Base-by-base conservation (phyloP, 2,888 invertebrate species). In the Automeris io region DNA sequence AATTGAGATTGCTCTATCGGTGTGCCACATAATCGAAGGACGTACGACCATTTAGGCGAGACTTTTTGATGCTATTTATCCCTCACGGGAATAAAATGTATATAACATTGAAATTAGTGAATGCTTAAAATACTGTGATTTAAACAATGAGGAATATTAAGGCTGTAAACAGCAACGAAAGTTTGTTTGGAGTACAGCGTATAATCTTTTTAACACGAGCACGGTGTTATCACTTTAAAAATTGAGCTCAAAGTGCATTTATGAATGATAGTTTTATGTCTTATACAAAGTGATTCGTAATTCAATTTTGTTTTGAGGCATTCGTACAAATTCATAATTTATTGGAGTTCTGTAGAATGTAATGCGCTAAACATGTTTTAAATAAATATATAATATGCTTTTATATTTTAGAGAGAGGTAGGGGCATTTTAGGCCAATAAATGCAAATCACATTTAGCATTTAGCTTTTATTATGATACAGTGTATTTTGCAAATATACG, bases 131-230 rank as follows among this genome's bases (percentile, higher is more conserved):
- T 62, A 65, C 75, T 77, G 78, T 77, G 77, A 78, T 61, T 54
- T 74, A 64, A 61, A 16, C 7, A 13, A 26, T 13, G n/a, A 16
- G 4, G 8, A 16, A 29, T 60, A 61, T 57, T 68, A 75, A 65
- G 72, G 77, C 77, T 80, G 79, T 79, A 77, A 76, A 79, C 75
- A 78, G 77, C 80, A 75, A 74, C 71, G 74, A 77, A 72, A 33
- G 18, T 12, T 21, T 34, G 25, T 26, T 26, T 34, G 13, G 4
- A 11, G 19, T 29, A 18, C 34, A 34, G 6, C 11, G 23, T 23
- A n/a, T n/a, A n/a, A n/a, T 37, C 18, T 22, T 32, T 35, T 37
- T 32, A 31, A 37, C 31, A 37, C 32, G 23, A 32, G 32, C 32
- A 23, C 32, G 37, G 29, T 29, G 29, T 29, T 29, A n/a, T 3